Percentiles rank a stretch among this genome's conserved stretches.
Conservation (phyloP, 1,140 invertebrate species). For the Thalassaphorura encarpata region DNA sequence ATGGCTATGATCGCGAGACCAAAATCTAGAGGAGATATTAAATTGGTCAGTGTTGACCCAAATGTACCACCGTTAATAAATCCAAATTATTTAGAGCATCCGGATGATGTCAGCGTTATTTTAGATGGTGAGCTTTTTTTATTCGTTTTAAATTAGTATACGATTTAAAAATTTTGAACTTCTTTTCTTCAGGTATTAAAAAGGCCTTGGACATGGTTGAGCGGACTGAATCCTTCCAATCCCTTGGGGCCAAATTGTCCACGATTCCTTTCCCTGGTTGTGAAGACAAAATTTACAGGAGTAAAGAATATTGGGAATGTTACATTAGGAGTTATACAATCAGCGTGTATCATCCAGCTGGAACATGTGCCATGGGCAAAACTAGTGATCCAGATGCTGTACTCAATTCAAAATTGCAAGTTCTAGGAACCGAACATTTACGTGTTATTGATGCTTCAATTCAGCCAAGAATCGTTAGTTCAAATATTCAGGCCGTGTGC, state of each 20-base stretch:
- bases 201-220: conserved; percentile 22
- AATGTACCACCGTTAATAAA: conserved; percentile 32
- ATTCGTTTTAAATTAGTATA: not conserved
- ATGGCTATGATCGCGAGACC: conserved; percentile 30
- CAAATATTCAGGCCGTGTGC: conserved; percentile 33
- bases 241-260: conserved; percentile 14
- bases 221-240: conserved; percentile 23
- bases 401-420: conserved; percentile 38
- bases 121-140: conserved; percentile 27
- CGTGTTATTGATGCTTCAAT: conserved; percentile 39
- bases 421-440: conserved; percentile 35
- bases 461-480: conserved; percentile 20
- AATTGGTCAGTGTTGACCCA: conserved; percentile 27
- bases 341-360: conserved; percentile 37
- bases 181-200: conserved; percentile 13
- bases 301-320: conserved; percentile 35
- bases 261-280: conserved; percentile 32
- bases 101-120: conserved; percentile 32
- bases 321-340: conserved; percentile 32
- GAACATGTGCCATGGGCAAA: conserved; percentile 40
- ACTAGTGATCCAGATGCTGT: conserved; percentile 35
- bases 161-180: not conserved
- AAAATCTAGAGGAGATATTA: conserved; percentile 33
- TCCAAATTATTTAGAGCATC: conserved; percentile 33
- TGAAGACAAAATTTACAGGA: conserved; percentile 23